Evolutionary conservation across 2,113 vertebrate species (phyloP), one percentile per base, ranked within the genome.

Genomic region (Tachysurus fulvidraco): DNA sequence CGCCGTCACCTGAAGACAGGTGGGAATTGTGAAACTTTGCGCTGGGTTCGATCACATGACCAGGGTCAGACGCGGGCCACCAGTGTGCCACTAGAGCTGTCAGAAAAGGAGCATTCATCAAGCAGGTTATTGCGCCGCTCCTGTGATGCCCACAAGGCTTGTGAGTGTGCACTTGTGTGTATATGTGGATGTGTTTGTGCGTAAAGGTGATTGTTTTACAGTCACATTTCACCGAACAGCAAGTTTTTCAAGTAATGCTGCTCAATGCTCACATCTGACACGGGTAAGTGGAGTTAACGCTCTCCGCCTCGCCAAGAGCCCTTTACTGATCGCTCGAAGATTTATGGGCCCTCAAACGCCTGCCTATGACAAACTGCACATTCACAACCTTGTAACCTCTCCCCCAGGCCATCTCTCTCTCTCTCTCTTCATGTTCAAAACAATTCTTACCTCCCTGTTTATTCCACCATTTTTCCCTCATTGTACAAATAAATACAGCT

Each of bases 1-100:
- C 90, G 93, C 95, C 96, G 94, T 96, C 95, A 93, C 93, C 90
- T 91, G 88, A 88, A 92, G 94, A 93, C 95, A 95, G 95, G 94
- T 94, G 95, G 94, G 93, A 94, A 93, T 93, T 94, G 91, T 91
- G 93, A 89, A 90, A 90, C 92, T 91, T 94, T 95, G 54, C 91
- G 89, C 88, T 92, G 93, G 92, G 93, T 93, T 93, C 92, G 93
- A 92, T 96, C 95, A 94, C 94, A 92, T 96, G 95, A 95, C 95
- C 85, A 83, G 91, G 94, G 92, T 94, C 95, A 95, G 92, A 92
- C 93, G 91, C 94, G 92, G 93, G 93, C 93, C 91, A 90, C 88
- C 94, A 91, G 92, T 92, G 90, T 87, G 85, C 89, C 92, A 90
- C 92, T 93, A 92, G 91, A 88, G 90, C 94, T 94, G 94, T 95